A percentile compares a stretch with the other conserved stretches of the same genome.
Evolutionary conservation across 2,888 invertebrate species (phyloP).

Genomic region (Lasioglossum vierecki): DNA sequence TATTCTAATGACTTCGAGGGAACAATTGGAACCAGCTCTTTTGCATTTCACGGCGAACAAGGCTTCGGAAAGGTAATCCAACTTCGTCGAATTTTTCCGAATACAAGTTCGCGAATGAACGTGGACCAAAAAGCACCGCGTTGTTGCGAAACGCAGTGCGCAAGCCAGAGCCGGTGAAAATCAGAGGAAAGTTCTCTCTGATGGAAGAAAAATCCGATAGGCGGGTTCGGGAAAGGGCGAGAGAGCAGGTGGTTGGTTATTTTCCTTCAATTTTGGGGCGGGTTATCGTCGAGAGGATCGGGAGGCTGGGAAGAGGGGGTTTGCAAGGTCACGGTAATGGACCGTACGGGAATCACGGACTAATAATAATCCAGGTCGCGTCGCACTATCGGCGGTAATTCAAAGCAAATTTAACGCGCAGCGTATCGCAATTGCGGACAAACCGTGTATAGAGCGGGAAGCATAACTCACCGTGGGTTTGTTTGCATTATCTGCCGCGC

Average conservation of each 20-base stretch:
- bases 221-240: not conserved
- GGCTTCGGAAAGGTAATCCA: not conserved
- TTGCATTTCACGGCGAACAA: not conserved
- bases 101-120: not conserved
- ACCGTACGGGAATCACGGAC: slow-evolving; percentile 76
- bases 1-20: not conserved
- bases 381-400: slow-evolving; percentile 78
- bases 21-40: not conserved
- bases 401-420: slow-evolving; percentile 80
- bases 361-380: slow-evolving; percentile 78
- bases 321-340: slow-evolving; percentile 74
- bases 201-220: not conserved
- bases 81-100: not conserved
- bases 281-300: slow-evolving; percentile 41
- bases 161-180: not conserved
- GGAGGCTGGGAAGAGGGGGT: slow-evolving; percentile 17
- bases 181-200: not conserved
- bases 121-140: not conserved
- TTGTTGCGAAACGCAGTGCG: not conserved
- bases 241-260: slow-evolving; percentile 37
- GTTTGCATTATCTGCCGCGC: slow-evolving; percentile 81
- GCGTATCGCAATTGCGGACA: slow-evolving; percentile 78
- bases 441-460: slow-evolving; percentile 72
- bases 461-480: slow-evolving; percentile 81
- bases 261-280: slow-evolving; percentile 39